Evolutionary conservation across 1,140 invertebrate species (phyloP).

Genomic region (Brachionus plicatilis): DNA sequence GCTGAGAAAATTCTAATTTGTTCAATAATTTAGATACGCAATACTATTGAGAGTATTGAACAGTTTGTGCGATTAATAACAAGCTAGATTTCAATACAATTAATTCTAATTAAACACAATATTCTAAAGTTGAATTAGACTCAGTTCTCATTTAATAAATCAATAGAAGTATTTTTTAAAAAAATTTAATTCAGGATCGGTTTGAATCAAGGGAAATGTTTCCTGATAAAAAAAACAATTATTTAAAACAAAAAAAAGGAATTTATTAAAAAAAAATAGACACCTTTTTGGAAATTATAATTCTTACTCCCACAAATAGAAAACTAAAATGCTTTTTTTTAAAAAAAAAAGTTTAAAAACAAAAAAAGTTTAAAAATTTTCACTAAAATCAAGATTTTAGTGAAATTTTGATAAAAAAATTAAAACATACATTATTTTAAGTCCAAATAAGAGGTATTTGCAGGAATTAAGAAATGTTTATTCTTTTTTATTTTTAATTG

Average conservation of each 20-base stretch:
- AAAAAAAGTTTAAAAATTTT: no score
- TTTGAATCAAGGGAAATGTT: background rate
- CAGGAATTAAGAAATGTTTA: no score
- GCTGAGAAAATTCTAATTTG: background rate
- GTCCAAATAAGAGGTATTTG: no score
- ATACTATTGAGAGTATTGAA: background rate
- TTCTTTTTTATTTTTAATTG: no score
- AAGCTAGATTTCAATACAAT: background rate
- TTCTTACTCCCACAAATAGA: no score
- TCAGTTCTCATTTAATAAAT: background rate
- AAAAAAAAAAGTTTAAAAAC: no score
- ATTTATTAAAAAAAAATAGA: background rate
- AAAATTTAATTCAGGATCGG: background rate
- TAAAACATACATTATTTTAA: no score
- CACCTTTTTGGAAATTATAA: no score
- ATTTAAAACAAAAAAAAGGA: background rate
- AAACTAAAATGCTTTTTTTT: no score
- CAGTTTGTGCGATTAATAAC: background rate
- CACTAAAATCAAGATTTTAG: no score
- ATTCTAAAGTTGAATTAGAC: background rate
- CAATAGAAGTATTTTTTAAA: background rate
- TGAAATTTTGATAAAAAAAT: no score
- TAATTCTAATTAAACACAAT: background rate
- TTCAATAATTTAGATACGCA: background rate
- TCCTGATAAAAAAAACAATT: background rate